Evolutionary conservation across 1,140 invertebrate genomes (phyloP).

Genomic region (Zaprionus kolodkinae): DNA sequence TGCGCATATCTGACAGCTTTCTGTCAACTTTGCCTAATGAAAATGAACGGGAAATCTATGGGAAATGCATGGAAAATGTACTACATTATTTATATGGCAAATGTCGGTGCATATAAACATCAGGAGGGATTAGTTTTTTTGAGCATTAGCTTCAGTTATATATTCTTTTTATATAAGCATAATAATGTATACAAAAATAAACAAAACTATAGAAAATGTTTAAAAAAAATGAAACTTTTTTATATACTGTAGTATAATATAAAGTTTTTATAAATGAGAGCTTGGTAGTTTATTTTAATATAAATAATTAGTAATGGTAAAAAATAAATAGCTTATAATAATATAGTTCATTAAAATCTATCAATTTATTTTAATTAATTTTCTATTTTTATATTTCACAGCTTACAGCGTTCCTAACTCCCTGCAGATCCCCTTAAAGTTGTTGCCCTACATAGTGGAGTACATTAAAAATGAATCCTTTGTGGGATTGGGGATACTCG

Average conservation of each 20-base stretch:
- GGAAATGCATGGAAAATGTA: neutral
- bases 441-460: neutral
- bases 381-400: neutral
- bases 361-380: neutral
- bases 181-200: too few species aligned
- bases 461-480: conserved; percentile 17
- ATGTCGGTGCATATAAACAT: neutral
- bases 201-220: neutral
- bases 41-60: neutral
- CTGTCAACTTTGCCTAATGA: neutral
- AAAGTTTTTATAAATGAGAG: neutral
- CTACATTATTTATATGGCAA: neutral
- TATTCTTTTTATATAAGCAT: too few species aligned
- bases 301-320: neutral
- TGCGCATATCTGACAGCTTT: conserved; percentile 1
- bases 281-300: neutral
- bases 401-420: neutral
- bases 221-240: too few species aligned
- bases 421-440: neutral
- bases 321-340: neutral
- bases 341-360: neutral
- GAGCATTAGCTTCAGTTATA: neutral
- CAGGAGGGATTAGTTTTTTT: neutral
- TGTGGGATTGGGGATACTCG: conserved; percentile 18
- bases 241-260: neutral